Conservation (phyloP, 2,888 invertebrate genomes). For the Coronaproctus castanopsis region DNA sequence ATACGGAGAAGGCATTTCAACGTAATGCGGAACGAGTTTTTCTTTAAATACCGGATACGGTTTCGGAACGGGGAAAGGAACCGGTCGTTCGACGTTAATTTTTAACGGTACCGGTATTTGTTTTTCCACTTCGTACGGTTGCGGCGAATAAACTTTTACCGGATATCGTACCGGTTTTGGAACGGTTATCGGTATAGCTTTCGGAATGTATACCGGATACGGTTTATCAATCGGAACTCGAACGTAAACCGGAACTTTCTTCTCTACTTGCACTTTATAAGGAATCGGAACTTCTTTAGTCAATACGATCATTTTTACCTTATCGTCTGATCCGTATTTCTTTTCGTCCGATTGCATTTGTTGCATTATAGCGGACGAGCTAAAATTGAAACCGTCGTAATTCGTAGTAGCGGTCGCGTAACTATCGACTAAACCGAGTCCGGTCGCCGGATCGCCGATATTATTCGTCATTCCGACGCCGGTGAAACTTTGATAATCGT, state of each 20-base stretch:
- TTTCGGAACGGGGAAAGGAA: conserved; percentile 44
- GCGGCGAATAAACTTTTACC: conserved; percentile 43
- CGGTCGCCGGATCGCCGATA: not conserved
- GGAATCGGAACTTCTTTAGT: conserved; percentile 48
- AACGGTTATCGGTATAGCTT: conserved; percentile 43
- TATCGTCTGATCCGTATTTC: too few relatives aligned
- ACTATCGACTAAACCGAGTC: not conserved
- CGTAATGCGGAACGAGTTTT: conserved; percentile 33
- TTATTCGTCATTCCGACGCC: not conserved
- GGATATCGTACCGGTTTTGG: conserved; percentile 33
- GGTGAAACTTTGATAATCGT: not conserved
- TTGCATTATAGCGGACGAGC: too few relatives aligned
- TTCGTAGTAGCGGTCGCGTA: not conserved
- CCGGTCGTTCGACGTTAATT: conserved; percentile 34
- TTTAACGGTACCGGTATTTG: conserved; percentile 38
- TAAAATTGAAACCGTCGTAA: not conserved
- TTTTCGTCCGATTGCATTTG: not conserved
- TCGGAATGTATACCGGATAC: conserved; percentile 50
- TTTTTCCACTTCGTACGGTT: conserved; percentile 25
- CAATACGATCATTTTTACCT: not conserved
- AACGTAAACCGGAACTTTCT: conserved; percentile 49
- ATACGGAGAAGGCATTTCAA: conserved; percentile 42
- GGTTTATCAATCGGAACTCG: conserved; percentile 32
- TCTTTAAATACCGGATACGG: conserved; percentile 56
- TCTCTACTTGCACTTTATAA: conserved; percentile 35